Conservation (phyloP, 2,888 invertebrate species). For the Lasioglossum marginatum region DNA sequence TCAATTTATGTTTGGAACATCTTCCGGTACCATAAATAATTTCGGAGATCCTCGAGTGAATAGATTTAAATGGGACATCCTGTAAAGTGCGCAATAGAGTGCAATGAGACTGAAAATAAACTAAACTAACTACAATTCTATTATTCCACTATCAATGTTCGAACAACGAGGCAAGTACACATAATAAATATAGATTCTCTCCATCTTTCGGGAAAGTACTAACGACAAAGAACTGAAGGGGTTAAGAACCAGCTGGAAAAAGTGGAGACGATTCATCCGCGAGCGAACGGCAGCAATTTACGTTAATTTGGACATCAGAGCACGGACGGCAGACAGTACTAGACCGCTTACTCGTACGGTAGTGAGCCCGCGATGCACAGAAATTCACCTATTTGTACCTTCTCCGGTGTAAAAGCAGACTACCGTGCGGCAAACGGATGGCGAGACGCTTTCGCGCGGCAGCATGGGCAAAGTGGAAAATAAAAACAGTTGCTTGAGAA, state of each 20-base stretch:
- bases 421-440: not conserved
- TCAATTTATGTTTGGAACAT: too few relatives aligned
- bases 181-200: not conserved
- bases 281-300: not conserved
- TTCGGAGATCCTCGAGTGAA: not conserved
- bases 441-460: slow-evolving; percentile 7
- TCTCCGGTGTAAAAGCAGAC: not conserved
- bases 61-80: not conserved
- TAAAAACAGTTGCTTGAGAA: not conserved
- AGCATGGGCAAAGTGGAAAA: not conserved
- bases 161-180: not conserved
- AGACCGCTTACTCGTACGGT: not conserved
- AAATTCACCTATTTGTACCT: slow-evolving; percentile 3
- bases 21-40: not conserved
- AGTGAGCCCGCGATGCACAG: not conserved
- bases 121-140: not conserved
- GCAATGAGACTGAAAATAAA: too few relatives aligned
- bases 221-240: not conserved
- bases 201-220: not conserved
- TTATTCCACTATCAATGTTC: not conserved
- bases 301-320: not conserved
- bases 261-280: not conserved
- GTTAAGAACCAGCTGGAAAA: not conserved
- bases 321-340: not conserved
- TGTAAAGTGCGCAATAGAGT: too few relatives aligned